Conservation (phyloP, 2,888 invertebrate genomes). For the Alloscopus bannaensis region DNA sequence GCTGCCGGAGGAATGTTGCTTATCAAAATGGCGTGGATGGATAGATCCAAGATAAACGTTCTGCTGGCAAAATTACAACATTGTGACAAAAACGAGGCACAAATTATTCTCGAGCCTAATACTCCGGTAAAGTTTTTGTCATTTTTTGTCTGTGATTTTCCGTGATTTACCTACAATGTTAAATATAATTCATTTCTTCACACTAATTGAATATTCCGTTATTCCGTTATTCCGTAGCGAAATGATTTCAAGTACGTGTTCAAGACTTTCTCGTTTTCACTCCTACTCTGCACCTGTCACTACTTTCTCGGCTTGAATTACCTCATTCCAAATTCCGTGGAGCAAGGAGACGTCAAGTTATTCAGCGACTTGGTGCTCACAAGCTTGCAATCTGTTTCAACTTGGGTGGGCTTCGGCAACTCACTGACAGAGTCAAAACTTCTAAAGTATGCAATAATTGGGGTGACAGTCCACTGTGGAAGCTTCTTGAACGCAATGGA, state of each 20-base stretch:
- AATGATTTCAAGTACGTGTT: too few relatives aligned
- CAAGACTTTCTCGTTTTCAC: neutral
- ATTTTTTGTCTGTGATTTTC: neutral
- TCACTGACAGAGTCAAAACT: neutral
- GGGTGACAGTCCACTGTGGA: conserved; percentile 11
- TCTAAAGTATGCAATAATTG: neutral
- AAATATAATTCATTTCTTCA: neutral
- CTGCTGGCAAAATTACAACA: neutral
- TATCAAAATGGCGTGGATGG: neutral
- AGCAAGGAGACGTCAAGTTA: conserved; percentile 1
- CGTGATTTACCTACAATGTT: neutral
- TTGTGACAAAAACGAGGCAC: neutral
- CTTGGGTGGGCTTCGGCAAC: neutral
- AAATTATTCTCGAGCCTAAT: neutral
- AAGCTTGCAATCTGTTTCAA: neutral
- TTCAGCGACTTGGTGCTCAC: neutral
- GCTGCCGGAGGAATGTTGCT: neutral
- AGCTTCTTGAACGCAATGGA: conserved; percentile 6
- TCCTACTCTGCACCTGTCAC: neutral
- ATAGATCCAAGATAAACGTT: neutral
- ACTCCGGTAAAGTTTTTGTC: neutral
- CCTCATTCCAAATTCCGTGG: neutral
- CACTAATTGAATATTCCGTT: neutral
- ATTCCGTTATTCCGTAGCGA: neutral
- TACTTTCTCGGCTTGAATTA: neutral